Base-by-base conservation (phyloP, 1,140 invertebrate species). In the Phortica variegata region DNA sequence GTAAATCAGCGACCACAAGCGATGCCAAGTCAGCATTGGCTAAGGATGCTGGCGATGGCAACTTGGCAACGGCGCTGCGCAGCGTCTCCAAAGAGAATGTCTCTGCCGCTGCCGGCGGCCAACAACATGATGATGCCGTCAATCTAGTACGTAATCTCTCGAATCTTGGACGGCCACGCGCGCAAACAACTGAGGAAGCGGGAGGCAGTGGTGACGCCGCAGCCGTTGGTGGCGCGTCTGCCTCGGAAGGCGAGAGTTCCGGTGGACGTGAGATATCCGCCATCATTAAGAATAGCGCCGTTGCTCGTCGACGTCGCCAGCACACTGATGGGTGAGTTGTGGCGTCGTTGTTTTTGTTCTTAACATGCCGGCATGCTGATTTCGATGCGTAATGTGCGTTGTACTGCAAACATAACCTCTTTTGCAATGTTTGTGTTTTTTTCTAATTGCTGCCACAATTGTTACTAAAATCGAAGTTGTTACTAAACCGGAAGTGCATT, bases 211-310 rank as follows among this genome's bases (percentile, higher is more conserved):
- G 12, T 7, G 50, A 52, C 8, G 42, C 21, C n/a, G 26, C 10
- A 7, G 48, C 45, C 23, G 49, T 47, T 12, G 65, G 61, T 29
- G 57, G 56, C 19, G 75, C 58, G 46, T 75, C 61, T 19, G 61
- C 79, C 0, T 81, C 78, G 9, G 81, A 82, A 44, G 79, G 79
- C 21, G 81, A 83, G 54, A 81, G 79, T 47, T 82, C 80, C 0
- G 81, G 80, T 3, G 81, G 81, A 20, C 60, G 79, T n/a, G 83
- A 84, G 57, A 79, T 83, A 21, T 77, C 76, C 36, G 76, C 77
- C 31, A 82, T 83, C 26, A 81, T 83, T 44, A 75, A 77, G 43
- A 81, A 80, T 49, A 79, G 81, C 48, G 77, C 78, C 4, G 63
- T 77, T 12, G 68, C 73, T 12, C 65, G 75, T 43, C 62, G 78